A percentile compares a stretch with the other conserved stretches of the same genome.
These are phyloP conservation scores for Epirrhoe alternata DNA, from an alignment of 2,888 invertebrate genomes.

Conservation along the genomic window DNA sequence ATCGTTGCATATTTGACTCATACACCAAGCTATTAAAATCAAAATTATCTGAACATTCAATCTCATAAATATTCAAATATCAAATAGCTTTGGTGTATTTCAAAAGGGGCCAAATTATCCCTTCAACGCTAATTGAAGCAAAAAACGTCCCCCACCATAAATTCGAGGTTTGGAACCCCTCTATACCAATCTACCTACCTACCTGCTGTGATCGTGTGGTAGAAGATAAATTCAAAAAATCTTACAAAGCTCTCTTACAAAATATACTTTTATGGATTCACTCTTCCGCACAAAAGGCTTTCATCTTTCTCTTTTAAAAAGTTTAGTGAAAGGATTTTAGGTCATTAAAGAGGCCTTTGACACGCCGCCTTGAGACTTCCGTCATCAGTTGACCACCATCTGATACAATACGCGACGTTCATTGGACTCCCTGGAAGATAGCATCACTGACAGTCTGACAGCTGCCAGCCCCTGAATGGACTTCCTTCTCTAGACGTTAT, in stretches of 20 bases:
- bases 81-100: slow-evolving; percentile 11
- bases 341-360: no score
- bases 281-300: no score
- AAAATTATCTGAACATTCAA: neutral
- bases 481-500: slow-evolving; percentile 23
- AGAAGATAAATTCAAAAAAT: neutral
- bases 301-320: no score
- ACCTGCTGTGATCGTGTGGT: neutral
- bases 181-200: slow-evolving; percentile 17
- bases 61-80: slow-evolving; percentile 25
- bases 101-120: slow-evolving; percentile 39
- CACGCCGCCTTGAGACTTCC: no score
- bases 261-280: no score
- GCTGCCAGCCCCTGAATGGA: slow-evolving; percentile 20
- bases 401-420: neutral
- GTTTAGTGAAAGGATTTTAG: no score
- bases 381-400: no score
- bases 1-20: neutral
- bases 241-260: no score
- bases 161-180: slow-evolving; percentile 36
- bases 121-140: slow-evolving; percentile 55
- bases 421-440: slow-evolving; percentile 8
- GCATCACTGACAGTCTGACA: slow-evolving; percentile 24
- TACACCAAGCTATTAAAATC: neutral
- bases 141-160: slow-evolving; percentile 47